Percentiles rank a stretch among this genome's conserved stretches.
phyloP scores from a whole-genome alignment of 1,140 invertebrate genomes.

The Trichomalopsis sarcophagae region DNA sequence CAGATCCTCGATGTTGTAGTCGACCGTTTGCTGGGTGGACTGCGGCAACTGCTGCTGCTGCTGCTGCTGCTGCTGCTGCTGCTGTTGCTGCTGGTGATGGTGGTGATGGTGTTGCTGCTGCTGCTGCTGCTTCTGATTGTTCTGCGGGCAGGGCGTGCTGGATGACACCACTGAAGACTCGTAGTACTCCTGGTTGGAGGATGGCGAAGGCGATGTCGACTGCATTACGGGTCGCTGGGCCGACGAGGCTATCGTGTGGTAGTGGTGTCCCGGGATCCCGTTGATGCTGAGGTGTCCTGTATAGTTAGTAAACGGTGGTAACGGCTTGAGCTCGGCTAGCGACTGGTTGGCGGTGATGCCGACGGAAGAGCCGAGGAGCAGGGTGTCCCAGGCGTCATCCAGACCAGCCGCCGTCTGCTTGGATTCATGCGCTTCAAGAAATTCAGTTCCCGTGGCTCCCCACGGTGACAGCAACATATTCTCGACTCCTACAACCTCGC shows the following conservation, averaged over 20 bases:
- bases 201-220: slow-evolving; percentile 69
- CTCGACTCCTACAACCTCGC: slow-evolving; percentile 74
- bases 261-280: slow-evolving; percentile 90
- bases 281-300: slow-evolving; percentile 88
- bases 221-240: slow-evolving; percentile 67
- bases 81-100: slow-evolving; percentile 64
- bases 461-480: slow-evolving; percentile 76
- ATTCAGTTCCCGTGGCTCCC: slow-evolving; percentile 75
- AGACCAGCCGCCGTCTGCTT: slow-evolving; percentile 71
- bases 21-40: slow-evolving; percentile 63
- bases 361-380: slow-evolving; percentile 71
- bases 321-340: slow-evolving; percentile 88
- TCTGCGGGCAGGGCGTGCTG: slow-evolving; percentile 69
- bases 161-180: slow-evolving; percentile 71
- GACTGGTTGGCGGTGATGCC: slow-evolving; percentile 67
- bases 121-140: slow-evolving; percentile 55
- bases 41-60: slow-evolving; percentile 69
- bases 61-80: slow-evolving; percentile 56
- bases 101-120: slow-evolving; percentile 66
- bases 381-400: slow-evolving; percentile 73
- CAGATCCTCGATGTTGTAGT: slow-evolving; percentile 77
- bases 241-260: slow-evolving; percentile 84
- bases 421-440: slow-evolving; percentile 68
- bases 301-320: slow-evolving; percentile 90
- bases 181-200: slow-evolving; percentile 71